These are phyloP conservation scores for Bombus confusus DNA, from an alignment of 1,140 invertebrate species.

Conservation along the genomic window DNA sequence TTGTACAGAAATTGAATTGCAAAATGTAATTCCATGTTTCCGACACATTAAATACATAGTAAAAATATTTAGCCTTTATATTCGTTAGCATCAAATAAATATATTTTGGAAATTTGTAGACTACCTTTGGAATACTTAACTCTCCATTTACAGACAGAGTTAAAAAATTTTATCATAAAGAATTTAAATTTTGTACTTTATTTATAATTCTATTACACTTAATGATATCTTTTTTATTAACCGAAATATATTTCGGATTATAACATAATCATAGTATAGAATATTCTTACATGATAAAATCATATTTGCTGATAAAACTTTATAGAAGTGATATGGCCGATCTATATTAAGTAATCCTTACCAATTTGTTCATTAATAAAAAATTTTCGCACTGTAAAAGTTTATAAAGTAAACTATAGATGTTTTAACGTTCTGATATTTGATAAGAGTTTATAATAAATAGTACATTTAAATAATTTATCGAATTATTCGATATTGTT, in stretches of 20 bases:
- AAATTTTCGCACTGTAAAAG: no score
- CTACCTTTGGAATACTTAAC: slow-evolving; percentile 43
- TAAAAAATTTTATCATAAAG: not conserved
- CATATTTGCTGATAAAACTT: not conserved
- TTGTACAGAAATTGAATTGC: not conserved
- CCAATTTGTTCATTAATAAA: no score
- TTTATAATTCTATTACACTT: not conserved
- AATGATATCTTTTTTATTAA: not conserved
- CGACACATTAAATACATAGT: not conserved
- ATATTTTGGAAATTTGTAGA: slow-evolving; percentile 24
- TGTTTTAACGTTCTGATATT: not conserved
- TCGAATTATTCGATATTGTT: not conserved
- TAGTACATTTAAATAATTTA: not conserved
- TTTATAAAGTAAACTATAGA: no score
- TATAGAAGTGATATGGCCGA: no score
- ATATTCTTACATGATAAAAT: not conserved
- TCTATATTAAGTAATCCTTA: no score
- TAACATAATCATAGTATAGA: not conserved
- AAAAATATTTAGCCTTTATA: not conserved
- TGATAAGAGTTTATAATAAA: not conserved
- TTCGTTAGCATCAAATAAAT: not conserved
- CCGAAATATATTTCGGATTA: not conserved
- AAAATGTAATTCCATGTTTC: not conserved
- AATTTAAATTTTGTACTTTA: not conserved
- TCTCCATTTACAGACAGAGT: not conserved